phyloP scores from a whole-genome alignment of 2,113 vertebrate genomes.

The Oncorhynchus keta region DNA sequence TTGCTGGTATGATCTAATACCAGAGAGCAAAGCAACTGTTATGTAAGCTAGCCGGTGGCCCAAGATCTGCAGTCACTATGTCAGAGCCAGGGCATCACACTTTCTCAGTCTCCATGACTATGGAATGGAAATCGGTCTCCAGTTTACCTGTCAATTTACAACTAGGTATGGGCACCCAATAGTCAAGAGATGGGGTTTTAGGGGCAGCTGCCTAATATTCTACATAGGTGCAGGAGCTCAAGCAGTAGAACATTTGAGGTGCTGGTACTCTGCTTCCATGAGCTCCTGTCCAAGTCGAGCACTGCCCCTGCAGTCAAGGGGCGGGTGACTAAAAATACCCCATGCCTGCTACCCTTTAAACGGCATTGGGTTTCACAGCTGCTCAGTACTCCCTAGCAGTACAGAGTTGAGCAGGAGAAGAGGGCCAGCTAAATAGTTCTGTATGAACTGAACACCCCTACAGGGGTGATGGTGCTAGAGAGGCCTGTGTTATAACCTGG shows the following conservation, averaged over 20 bases:
- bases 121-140: slow-evolving; percentile 16
- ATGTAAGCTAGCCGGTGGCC: no score
- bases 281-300: no score
- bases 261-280: no score
- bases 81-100: slow-evolving; percentile 5
- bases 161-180: slow-evolving; percentile 38
- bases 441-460: not conserved
- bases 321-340: slow-evolving; percentile 48
- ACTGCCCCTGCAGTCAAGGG: slow-evolving; percentile 37
- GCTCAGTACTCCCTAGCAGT: slow-evolving; percentile 25
- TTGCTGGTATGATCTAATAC: not conserved
- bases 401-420: not conserved
- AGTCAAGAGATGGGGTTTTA: slow-evolving; percentile 3
- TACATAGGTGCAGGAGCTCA: slow-evolving; percentile 41
- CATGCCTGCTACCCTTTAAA: slow-evolving; percentile 34
- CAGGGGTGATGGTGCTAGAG: not conserved
- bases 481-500: not conserved
- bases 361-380: slow-evolving; percentile 51
- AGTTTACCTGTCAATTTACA: slow-evolving; percentile 44
- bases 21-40: no score
- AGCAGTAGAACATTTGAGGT: no score
- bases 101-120: slow-evolving; percentile 31
- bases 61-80: slow-evolving; percentile 12
- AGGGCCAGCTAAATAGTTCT: not conserved
- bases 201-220: slow-evolving; percentile 44